Evolutionary conservation across 2,113 vertebrate genomes (phyloP).

Genomic region (Ceyx cyanopectus): DNA sequence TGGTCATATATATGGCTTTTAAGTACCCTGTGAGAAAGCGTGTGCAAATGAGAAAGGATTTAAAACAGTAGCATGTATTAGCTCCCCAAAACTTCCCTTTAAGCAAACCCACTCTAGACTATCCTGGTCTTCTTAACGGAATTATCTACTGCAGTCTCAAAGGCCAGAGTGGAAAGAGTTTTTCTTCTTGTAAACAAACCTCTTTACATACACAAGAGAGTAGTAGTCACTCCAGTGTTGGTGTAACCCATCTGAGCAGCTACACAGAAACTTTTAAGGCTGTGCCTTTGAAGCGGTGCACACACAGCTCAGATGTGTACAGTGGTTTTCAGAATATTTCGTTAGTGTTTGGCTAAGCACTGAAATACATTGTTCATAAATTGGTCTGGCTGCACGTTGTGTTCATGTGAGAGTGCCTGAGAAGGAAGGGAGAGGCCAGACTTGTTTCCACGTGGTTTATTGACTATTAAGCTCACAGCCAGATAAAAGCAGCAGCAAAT

Average conservation of each 20-base stretch:
- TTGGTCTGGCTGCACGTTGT: background rate
- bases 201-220: background rate
- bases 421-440: constrained; percentile 18
- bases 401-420: background rate
- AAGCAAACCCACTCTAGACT: background rate
- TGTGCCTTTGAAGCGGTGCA: background rate
- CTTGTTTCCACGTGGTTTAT: constrained; percentile 27
- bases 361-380: background rate
- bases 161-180: background rate
- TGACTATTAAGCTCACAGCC: background rate
- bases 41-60: background rate
- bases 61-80: background rate
- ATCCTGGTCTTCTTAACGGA: background rate
- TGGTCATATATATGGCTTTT: background rate
- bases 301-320: background rate
- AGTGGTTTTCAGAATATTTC: constrained; percentile 22
- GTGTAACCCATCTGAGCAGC: background rate
- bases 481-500: constrained; percentile 36
- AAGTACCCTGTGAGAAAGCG: background rate
- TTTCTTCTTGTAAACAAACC: background rate
- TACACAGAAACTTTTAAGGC: background rate
- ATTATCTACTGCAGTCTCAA: background rate
- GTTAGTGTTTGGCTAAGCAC: background rate
- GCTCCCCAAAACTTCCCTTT: background rate
- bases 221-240: background rate